A percentile compares a stretch with the other conserved stretches of the same genome.
phyloP scores from a whole-genome alignment of 2,113 vertebrate species.

The Crypturellus undulatus region DNA sequence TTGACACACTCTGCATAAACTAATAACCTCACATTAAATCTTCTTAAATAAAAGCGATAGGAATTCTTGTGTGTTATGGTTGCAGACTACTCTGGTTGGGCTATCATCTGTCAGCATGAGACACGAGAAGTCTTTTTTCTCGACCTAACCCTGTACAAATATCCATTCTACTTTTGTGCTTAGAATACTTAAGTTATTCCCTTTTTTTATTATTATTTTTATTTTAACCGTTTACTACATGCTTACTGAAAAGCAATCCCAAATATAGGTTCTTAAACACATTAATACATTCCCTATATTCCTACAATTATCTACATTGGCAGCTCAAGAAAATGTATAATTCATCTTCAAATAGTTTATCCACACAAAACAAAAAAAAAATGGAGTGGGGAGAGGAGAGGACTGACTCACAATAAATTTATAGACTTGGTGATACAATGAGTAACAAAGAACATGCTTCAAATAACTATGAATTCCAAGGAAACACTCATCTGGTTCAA shows the following conservation, averaged over 20 bases:
- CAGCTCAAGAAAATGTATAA: background rate
- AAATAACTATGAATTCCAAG: background rate
- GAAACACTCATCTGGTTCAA: background rate
- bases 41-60: background rate
- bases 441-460: background rate
- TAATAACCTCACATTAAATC: background rate
- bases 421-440: background rate
- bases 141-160: background rate
- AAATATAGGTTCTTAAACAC: background rate
- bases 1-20: constrained; percentile 1
- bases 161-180: background rate
- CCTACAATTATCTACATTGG: background rate
- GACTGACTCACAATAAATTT: background rate
- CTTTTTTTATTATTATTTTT: background rate
- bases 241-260: background rate
- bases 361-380: background rate
- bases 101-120: background rate
- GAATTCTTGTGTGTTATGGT: background rate
- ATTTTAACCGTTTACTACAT: background rate
- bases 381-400: background rate
- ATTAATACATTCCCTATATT: background rate
- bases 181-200: background rate
- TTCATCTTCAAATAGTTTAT: background rate
- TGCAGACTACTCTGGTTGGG: background rate
- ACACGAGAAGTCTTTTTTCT: background rate